Evolutionary conservation across 2,113 vertebrate genomes (phyloP), one percentile per base, ranked within the genome.

Genomic region (Colius striatus): DNA sequence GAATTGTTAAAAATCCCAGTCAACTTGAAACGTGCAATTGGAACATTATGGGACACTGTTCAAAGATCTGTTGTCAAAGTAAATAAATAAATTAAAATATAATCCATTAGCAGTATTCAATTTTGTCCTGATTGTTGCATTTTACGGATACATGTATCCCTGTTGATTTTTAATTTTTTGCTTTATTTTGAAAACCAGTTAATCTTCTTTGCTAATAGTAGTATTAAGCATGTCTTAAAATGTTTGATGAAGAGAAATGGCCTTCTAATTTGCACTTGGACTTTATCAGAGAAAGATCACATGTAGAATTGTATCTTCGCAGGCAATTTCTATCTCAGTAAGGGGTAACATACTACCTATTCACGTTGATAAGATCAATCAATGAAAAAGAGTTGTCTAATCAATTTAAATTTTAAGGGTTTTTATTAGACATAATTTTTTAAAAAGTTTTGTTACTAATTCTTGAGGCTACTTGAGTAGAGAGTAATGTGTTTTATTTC

Each of bases 141-240:
- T 92, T 66, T 77, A 93, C 23, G 21, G 23, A 63, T 77, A 93
- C 23, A 19, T 21, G 29, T 83, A 62, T 83, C 60, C 75, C 65
- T 57, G 11, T 20, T 94, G 26, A 83, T 68, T 86, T 90, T 63
- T 61, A 51, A 48, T 88, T 30, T 81, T 87, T 93, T 85, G 15
- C 45, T 88, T 95, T 63, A n/a, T 74, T 86, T 96, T 94, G 75
- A 82, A 95, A 62, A 45, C 79, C 16, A 26, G 80, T 29, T 62
- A 32, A 86, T 93, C 83, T 90, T 83, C 29, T 81, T 85, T 95
- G 78, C 83, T 87, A 72, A 85, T 63, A 89, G 12, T 18, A 92
- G 78, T 76, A 73, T 58, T 73, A 89, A 82, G 4, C 3, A 20
- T 45, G 7, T 61, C 20, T 75, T 76, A 19, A 61, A 83, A 65